A percentile compares a stretch with the other conserved stretches of the same genome.
phyloP scores from a whole-genome alignment of 2,888 invertebrate species.

The Orthonevra nobilis region DNA sequence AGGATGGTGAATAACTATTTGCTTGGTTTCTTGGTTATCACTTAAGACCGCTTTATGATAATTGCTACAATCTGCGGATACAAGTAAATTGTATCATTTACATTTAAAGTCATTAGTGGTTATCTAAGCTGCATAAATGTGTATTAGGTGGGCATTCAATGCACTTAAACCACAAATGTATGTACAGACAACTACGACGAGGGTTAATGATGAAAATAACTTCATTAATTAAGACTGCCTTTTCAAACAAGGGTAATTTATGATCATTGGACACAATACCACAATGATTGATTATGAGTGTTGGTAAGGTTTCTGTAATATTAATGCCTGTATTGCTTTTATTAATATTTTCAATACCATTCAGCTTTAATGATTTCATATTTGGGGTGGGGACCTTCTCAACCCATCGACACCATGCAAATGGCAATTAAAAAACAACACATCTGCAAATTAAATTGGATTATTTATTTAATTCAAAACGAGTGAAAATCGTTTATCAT shows the following conservation, averaged over 20 bases:
- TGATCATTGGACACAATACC: constrained; percentile 50
- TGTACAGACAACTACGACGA: constrained; percentile 18
- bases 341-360: constrained; percentile 12
- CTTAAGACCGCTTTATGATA: no score
- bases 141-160: constrained; percentile 22
- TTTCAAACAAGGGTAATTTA: constrained; percentile 48
- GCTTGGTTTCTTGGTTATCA: no score
- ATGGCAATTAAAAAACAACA: not conserved
- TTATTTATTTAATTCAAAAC: constrained; percentile 6
- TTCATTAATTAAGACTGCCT: constrained; percentile 57
- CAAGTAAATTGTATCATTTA: constrained; percentile 25
- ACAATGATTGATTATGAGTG: constrained; percentile 56
- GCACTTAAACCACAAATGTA: constrained; percentile 39
- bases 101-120: constrained; percentile 52
- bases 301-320: constrained; percentile 31
- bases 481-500: constrained; percentile 8
- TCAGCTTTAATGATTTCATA: constrained; percentile 19
- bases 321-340: constrained; percentile 28
- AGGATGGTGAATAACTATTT: no score
- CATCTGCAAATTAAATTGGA: not conserved
- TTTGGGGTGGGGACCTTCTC: not conserved
- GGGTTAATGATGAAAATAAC: constrained; percentile 26
- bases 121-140: constrained; percentile 14
- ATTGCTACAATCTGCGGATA: not conserved
- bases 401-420: not conserved